A percentile compares a stretch with the other conserved stretches of the same genome.
phyloP scores from a whole-genome alignment of 2,113 vertebrate species.

The Pangasianodon hypophthalmus region DNA sequence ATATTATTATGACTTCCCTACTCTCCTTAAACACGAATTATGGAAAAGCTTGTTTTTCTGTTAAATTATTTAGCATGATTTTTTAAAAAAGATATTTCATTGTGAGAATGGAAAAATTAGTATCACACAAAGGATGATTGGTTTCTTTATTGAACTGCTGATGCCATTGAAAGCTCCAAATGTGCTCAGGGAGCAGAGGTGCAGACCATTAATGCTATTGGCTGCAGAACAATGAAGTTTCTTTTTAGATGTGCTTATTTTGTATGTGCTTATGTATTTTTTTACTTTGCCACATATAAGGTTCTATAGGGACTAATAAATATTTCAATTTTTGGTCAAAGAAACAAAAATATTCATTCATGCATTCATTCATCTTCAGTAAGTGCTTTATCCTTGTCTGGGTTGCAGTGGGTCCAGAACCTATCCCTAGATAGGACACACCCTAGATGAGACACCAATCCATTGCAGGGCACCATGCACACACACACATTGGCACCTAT shows the following conservation, averaged over 20 bases:
- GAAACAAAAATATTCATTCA: not conserved
- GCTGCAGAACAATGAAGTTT: conserved; percentile 30
- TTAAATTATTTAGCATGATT: not conserved
- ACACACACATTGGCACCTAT: no score
- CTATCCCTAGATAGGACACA: not conserved
- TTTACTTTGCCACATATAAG: not conserved
- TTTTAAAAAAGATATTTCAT: not conserved
- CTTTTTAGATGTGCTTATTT: not conserved
- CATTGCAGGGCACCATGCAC: not conserved
- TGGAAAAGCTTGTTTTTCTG: not conserved
- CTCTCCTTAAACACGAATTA: not conserved
- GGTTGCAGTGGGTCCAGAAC: not conserved
- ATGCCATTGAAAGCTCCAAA: conserved; percentile 6
- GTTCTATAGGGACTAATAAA: not conserved
- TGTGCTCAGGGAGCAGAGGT: not conserved
- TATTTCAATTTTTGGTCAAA: not conserved
- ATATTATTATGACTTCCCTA: not conserved
- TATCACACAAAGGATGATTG: not conserved
- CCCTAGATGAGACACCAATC: not conserved
- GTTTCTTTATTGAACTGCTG: conserved; percentile 20
- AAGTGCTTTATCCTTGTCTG: not conserved
- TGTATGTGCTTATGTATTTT: not conserved
- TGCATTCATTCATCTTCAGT: not conserved
- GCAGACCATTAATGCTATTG: conserved; percentile 20
- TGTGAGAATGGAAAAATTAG: not conserved